Base-by-base conservation (phyloP, 1,140 invertebrate genomes). In the Drosophila parabipectinata region DNA sequence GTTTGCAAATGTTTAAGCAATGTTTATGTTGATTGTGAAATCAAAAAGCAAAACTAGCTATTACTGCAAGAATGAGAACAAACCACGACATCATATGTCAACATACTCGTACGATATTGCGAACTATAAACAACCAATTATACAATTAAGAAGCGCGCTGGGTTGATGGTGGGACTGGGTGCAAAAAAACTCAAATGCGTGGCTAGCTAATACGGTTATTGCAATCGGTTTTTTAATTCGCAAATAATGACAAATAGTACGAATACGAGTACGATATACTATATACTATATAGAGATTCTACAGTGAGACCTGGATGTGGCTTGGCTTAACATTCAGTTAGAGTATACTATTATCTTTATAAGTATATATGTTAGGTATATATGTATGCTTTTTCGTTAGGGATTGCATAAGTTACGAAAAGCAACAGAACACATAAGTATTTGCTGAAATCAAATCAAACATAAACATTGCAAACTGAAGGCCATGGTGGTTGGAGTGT, bases 71-170 rank as follows among this genome's bases (percentile, higher is more conserved):
- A 54, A 73, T 64, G 67, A 63, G 59, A 72, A 64, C 72, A 57
- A 64, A 72, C 83, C 83, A 87, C 83, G 83, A 88, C 83, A 89
- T 87, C 83, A 87, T 87, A 87, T 87, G 71, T 78, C 75, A 87
- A 87, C 79, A 87, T 76, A 82, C 64, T 62, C 61, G 51, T 84
- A 85, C 71, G 41, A 55, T 56, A 67, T 52, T 50, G 61, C 48
- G 48, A 37, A 66, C 60, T 41, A 72, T 62, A 54, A 64, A 55
- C 32, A 81, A 79, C 69, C 74, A 81, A 78, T 88, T 68, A 81
- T 34, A 66, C 34, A 72, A 72, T 62, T 58, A 71, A 61, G 10
- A 87, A 88, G 83, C 83, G 72, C 79, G 60, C 84, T 80, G 71
- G 67, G 68, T 72, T 73, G 62, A 14, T 48, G 52, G 48, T 68